These are phyloP conservation scores for Xanthia togata DNA, from an alignment of 2,888 invertebrate genomes.

Conservation along the genomic window DNA sequence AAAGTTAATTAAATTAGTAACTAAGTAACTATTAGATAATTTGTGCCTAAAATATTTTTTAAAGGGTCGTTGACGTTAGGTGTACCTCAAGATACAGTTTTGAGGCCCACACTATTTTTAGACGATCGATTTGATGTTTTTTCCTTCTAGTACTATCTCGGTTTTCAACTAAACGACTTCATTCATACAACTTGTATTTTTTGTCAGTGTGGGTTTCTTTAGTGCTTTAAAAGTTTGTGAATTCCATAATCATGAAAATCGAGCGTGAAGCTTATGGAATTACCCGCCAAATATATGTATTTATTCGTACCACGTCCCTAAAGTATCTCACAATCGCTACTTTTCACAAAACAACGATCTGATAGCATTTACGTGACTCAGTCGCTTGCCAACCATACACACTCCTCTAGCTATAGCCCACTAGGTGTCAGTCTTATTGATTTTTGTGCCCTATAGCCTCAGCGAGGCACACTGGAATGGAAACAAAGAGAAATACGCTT, in stretches of 20 bases:
- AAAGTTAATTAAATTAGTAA: no score
- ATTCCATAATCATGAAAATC: conserved; percentile 40
- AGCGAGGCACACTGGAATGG: conserved; percentile 34
- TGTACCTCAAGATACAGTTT: conserved; percentile 18
- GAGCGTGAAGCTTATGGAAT: conserved; percentile 50
- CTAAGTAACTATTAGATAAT: neutral
- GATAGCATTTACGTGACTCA: conserved; percentile 69
- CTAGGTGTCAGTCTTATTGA: conserved; percentile 74
- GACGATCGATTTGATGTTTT: neutral
- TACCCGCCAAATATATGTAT: conserved; percentile 54
- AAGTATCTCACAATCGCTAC: conserved; percentile 69
- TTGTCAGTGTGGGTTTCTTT: conserved; percentile 5
- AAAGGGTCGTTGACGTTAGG: neutral
- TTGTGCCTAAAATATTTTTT: neutral
- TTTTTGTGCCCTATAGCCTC: conserved; percentile 73
- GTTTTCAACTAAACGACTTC: conserved; percentile 1
- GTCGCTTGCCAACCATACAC: conserved; percentile 63
- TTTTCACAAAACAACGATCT: conserved; percentile 70
- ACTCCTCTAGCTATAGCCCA: conserved; percentile 61
- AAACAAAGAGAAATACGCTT: conserved; percentile 61
- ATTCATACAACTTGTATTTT: conserved; percentile 12
- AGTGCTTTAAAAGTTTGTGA: conserved; percentile 10
- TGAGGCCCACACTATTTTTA: neutral
- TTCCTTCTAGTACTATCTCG: conserved; percentile 8
- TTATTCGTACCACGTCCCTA: conserved; percentile 63